These are phyloP conservation scores for Criorhina ranunculi DNA, from an alignment of 2,888 invertebrate genomes.

Conservation along the genomic window DNA sequence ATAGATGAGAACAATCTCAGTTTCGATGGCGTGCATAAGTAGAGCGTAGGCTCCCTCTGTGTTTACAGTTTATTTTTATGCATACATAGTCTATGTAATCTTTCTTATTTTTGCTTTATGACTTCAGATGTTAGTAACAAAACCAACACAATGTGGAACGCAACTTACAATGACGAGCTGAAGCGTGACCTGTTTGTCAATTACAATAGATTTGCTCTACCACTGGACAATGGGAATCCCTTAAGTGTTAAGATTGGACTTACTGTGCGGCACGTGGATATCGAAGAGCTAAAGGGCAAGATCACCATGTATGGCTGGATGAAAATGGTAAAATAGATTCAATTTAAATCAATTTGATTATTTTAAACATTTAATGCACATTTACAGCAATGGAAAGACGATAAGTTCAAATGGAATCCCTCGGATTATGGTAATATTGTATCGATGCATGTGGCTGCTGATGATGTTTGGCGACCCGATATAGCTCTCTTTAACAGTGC, in stretches of 20 bases:
- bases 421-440: constrained; percentile 88
- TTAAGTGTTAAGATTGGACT: constrained; percentile 85
- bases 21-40: too few species aligned
- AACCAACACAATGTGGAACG: constrained; percentile 51
- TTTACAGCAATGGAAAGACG: constrained; percentile 90
- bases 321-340: constrained; percentile 85
- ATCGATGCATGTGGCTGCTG: constrained; percentile 87
- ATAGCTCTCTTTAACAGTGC: constrained; percentile 89
- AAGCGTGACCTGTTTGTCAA: constrained; percentile 85
- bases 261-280: constrained; percentile 87
- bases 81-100: background rate
- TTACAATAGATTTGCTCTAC: constrained; percentile 83
- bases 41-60: too few species aligned
- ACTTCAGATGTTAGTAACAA: constrained; percentile 37
- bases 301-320: constrained; percentile 87
- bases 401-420: constrained; percentile 90
- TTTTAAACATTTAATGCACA: background rate
- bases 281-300: constrained; percentile 88
- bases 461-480: constrained; percentile 92
- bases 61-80: constrained; percentile 6
- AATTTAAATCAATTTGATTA: background rate
- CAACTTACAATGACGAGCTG: constrained; percentile 43
- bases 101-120: background rate
- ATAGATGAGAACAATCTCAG: too few species aligned
- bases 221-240: constrained; percentile 80